Base-by-base conservation (phyloP, 2,113 vertebrate genomes). In the Cyprinus carpio region DNA sequence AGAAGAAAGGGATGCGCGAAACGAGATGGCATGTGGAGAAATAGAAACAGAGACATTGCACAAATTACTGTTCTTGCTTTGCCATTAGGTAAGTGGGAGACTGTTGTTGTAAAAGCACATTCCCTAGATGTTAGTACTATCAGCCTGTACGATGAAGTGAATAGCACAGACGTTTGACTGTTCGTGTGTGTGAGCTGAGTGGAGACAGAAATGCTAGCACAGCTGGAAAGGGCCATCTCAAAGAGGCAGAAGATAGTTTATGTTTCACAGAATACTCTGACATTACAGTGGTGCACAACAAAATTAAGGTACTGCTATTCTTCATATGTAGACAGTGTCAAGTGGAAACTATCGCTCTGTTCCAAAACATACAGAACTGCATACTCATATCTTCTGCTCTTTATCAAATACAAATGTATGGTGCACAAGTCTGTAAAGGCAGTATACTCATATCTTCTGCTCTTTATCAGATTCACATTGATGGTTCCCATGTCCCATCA, bases 101-200 rank as follows among this genome's bases (percentile, higher is more conserved):
- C 82, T 90, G 91, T 93, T 93, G 89, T 90, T 84, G 90, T 89
- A 83, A 89, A 91, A 88, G 54, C 76, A 78, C 89, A 92, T 93
- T 93, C 90, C 84, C 92, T 88, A 89, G 81, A 92, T 94, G 90
- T 89, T 93, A 77, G 11, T 83, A 87, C 89, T 91, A 92, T 93
- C 93, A 90, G 86, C 54, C 67, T 80, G 84, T 92, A 88, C 84
- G 88, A 89, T 83, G 84, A 83, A 87, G 90, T 84, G 86, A 84
- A 88, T 54, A 90, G 85, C 83, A 71, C 86, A 89, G 85, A 77
- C 82, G 75, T 88, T 34, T 86, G 87, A 65, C 83, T 49, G 85
- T 88, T 87, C 86, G 84, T 65, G 86, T 88, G 87, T 87, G 82
- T 58, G 80, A 84, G 76, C 25, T 88, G 85, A 88, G 58, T 13